A percentile compares a stretch with the other conserved stretches of the same genome.
phyloP scores from a whole-genome alignment of 2,888 invertebrate species.

The Ernsta delagoae region DNA sequence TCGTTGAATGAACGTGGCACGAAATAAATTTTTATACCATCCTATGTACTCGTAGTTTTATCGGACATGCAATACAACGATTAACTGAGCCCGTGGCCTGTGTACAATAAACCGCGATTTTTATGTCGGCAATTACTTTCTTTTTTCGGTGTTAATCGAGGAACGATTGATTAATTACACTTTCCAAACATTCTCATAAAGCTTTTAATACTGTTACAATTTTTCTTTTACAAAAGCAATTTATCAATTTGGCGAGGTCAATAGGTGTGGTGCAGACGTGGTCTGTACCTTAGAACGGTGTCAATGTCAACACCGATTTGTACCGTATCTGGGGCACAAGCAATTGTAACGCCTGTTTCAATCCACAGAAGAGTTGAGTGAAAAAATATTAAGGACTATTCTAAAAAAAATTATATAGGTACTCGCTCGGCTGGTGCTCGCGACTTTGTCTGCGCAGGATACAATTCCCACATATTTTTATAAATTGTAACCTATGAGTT shows the following conservation, averaged over 20 bases:
- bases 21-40: slow-evolving; percentile 25
- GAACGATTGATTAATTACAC: slow-evolving; percentile 34
- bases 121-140: slow-evolving; percentile 32
- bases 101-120: slow-evolving; percentile 33
- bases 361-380: no score
- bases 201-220: slow-evolving; percentile 10
- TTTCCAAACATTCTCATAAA: slow-evolving; percentile 18
- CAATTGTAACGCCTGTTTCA: no score
- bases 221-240: background rate
- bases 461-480: no score
- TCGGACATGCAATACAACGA: slow-evolving; percentile 34
- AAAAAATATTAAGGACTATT: no score
- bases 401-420: no score
- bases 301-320: background rate
- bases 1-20: slow-evolving; percentile 7
- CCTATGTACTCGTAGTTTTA: slow-evolving; percentile 16
- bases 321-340: background rate
- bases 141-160: slow-evolving; percentile 33
- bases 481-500: no score
- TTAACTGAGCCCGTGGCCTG: slow-evolving; percentile 21
- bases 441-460: no score
- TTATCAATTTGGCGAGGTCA: background rate
- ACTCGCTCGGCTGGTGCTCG: no score
- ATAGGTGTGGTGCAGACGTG: background rate
- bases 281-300: no score